phyloP scores from a whole-genome alignment of 2,797 vertebrate species.

The Numenius phaeopus region DNA sequence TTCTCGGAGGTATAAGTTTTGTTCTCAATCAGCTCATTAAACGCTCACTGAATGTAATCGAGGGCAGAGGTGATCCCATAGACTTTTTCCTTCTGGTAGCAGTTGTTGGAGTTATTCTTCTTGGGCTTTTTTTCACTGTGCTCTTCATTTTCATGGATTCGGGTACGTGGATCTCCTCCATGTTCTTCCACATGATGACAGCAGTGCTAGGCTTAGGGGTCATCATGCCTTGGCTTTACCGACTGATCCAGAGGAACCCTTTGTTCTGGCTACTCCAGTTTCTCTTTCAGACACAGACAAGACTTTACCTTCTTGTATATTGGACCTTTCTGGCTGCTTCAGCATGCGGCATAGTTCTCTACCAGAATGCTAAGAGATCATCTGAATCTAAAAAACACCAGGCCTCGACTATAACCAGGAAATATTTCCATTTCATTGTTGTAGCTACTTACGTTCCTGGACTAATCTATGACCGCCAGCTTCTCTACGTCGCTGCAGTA shows the following conservation, averaged over 20 bases:
- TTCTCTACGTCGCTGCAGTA: slow-evolving; percentile 91
- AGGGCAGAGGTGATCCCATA: slow-evolving; percentile 88
- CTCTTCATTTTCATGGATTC: slow-evolving; percentile 98
- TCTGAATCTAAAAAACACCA: slow-evolving; percentile 91
- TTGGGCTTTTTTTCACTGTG: slow-evolving; percentile 91
- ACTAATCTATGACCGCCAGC: slow-evolving; percentile 89
- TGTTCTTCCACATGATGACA: slow-evolving; percentile 96
- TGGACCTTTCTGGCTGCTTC: slow-evolving; percentile 87
- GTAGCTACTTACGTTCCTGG: slow-evolving; percentile 94
- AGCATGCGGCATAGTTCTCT: slow-evolving; percentile 88
- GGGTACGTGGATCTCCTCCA: slow-evolving; percentile 92
- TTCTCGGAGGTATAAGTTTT: slow-evolving; percentile 91
- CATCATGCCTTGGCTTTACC: slow-evolving; percentile 93
- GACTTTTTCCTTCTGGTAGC: slow-evolving; percentile 92
- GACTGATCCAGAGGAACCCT: slow-evolving; percentile 92
- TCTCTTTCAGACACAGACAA: slow-evolving; percentile 84
- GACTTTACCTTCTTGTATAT: slow-evolving; percentile 88
- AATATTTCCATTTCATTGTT: slow-evolving; percentile 96
- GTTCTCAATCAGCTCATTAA: slow-evolving; percentile 97
- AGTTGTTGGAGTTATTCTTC: slow-evolving; percentile 88
- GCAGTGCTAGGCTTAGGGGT: slow-evolving; percentile 91
- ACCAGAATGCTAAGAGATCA: slow-evolving; percentile 89
- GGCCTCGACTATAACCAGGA: slow-evolving; percentile 90
- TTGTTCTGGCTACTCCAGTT: slow-evolving; percentile 94
- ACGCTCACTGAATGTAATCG: slow-evolving; percentile 87